These are phyloP conservation scores for Drosophila prolongata DNA, from an alignment of 2,888 invertebrate species.

Conservation along the genomic window DNA sequence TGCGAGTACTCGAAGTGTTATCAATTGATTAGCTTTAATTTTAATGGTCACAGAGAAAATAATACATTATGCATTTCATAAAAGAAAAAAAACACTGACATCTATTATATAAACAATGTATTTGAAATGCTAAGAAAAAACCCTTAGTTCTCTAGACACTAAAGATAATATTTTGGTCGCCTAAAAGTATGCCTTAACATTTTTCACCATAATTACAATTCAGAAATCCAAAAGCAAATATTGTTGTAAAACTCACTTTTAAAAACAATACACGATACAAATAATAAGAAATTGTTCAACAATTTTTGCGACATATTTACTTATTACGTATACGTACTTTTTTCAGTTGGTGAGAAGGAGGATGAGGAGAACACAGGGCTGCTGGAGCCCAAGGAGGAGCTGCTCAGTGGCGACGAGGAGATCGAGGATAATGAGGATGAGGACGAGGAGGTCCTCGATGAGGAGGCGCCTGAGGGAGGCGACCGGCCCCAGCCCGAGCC, in stretches of 20 bases:
- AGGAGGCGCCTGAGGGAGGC: constrained; percentile 47
- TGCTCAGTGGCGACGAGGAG: constrained; percentile 73
- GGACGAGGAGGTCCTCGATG: constrained; percentile 52
- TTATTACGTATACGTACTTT: constrained; percentile 4
- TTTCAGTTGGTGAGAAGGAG: constrained; percentile 72
- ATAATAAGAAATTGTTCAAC: background rate
- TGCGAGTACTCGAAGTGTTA: constrained; percentile 34
- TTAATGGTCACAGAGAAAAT: background rate
- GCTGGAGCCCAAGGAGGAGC: constrained; percentile 80
- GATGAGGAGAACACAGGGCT: constrained; percentile 64
- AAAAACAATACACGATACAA: no score
- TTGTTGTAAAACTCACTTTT: background rate
- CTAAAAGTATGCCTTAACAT: background rate
- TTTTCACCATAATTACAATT: background rate
- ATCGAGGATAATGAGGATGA: constrained; percentile 46
- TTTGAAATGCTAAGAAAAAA: no score
- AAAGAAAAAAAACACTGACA: background rate
- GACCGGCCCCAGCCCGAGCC: constrained; percentile 31
- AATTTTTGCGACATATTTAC: background rate
- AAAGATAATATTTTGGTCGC: background rate
- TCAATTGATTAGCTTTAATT: constrained; percentile 56
- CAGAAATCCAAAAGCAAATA: background rate
- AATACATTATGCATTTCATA: background rate
- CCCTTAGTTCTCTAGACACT: no score
- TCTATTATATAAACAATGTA: no score